Evolutionary conservation across 1,140 invertebrate species (phyloP).

Genomic region (Araneus ventricosus): DNA sequence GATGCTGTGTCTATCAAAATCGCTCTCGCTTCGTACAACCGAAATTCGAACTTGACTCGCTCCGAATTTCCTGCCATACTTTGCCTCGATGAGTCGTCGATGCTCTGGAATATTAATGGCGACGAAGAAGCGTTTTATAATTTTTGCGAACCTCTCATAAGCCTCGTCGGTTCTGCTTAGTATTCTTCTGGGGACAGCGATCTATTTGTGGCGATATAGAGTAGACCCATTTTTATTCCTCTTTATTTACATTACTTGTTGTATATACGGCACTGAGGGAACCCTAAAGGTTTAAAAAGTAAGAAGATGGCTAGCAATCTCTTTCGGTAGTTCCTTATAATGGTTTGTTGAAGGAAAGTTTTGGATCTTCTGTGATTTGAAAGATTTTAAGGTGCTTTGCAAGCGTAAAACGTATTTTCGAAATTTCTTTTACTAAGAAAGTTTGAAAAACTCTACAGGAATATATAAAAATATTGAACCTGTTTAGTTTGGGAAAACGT

Average conservation of each 20-base stretch:
- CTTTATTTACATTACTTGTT: slow-evolving; percentile 10
- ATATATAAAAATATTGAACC: too few species aligned
- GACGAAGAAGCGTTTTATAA: slow-evolving; percentile 3
- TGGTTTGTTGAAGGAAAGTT: too few species aligned
- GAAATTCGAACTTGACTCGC: slow-evolving; percentile 52
- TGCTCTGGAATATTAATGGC: slow-evolving; percentile 47
- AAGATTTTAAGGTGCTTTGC: neutral
- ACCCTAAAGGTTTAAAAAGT: neutral
- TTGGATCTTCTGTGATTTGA: neutral
- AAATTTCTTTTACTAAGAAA: neutral
- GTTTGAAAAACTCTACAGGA: too few species aligned
- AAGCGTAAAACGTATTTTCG: neutral
- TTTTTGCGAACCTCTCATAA: slow-evolving; percentile 5
- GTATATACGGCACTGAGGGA: neutral
- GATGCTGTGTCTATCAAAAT: slow-evolving; percentile 61
- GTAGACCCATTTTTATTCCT: neutral
- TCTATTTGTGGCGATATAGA: neutral
- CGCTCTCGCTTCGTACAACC: slow-evolving; percentile 41
- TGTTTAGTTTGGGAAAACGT: too few species aligned
- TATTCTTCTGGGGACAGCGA: neutral
- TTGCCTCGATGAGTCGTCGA: neutral
- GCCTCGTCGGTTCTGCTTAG: neutral
- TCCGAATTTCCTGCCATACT: slow-evolving; percentile 32
- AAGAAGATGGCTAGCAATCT: neutral
- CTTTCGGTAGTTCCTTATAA: neutral